A percentile compares a stretch with the other conserved stretches of the same genome.
Conservation (phyloP, 2,797 vertebrate genomes). For the Betta splendens region DNA sequence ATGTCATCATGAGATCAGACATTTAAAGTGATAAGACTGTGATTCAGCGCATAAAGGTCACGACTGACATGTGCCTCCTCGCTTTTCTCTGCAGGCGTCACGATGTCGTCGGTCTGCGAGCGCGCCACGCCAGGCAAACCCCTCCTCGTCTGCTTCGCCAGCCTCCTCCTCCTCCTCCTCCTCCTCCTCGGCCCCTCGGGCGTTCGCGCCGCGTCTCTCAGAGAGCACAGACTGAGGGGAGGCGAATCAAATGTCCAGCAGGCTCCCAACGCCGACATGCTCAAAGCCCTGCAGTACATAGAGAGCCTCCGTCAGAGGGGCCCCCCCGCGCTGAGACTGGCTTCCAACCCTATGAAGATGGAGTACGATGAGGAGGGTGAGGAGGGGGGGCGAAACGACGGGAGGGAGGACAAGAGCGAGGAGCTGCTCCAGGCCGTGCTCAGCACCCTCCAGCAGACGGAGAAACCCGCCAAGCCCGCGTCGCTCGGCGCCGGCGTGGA, state of each 20-base stretch:
- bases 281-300: slow-evolving; percentile 93
- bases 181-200: slow-evolving; percentile 69
- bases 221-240: slow-evolving; percentile 85
- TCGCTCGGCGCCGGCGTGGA: slow-evolving; percentile 61
- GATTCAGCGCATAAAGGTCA: slow-evolving; percentile 52
- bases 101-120: slow-evolving; percentile 66
- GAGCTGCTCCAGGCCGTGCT: slow-evolving; percentile 89
- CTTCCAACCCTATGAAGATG: slow-evolving; percentile 37
- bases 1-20: slow-evolving; percentile 18
- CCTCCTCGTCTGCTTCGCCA: slow-evolving; percentile 68
- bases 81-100: slow-evolving; percentile 62
- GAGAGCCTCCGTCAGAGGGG: slow-evolving; percentile 88
- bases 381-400: slow-evolving; percentile 73
- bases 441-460: slow-evolving; percentile 86
- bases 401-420: slow-evolving; percentile 83
- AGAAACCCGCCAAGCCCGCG: slow-evolving; percentile 76
- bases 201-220: slow-evolving; percentile 83
- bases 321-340: slow-evolving; percentile 72
- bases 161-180: slow-evolving; percentile 76
- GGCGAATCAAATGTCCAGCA: slow-evolving; percentile 81
- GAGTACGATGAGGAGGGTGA: slow-evolving; percentile 75
- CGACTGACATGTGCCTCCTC: slow-evolving; percentile 48
- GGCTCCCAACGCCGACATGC: slow-evolving; percentile 88
- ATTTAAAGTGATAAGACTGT: slow-evolving; percentile 30
- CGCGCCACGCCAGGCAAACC: slow-evolving; percentile 66